Conservation (phyloP, 2,113 vertebrate species). For the Phalacrocorax aristotelis region DNA sequence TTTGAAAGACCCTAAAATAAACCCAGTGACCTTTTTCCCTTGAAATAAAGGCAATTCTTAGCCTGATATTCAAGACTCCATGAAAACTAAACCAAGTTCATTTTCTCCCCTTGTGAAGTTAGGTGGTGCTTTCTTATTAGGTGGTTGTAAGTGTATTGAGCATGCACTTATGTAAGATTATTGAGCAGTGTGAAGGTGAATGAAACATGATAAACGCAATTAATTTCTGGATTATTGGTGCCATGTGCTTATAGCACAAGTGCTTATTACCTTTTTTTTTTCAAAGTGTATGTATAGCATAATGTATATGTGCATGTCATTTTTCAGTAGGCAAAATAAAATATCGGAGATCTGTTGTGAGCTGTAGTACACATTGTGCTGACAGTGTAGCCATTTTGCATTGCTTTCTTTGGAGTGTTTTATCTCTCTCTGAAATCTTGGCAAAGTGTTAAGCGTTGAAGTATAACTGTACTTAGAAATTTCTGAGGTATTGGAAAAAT, state of each 20-base stretch:
- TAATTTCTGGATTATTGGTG: neutral
- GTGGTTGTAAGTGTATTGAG: too few species aligned
- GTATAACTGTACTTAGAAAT: neutral
- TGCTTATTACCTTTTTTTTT: neutral
- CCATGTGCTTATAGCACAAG: neutral
- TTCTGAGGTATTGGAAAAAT: neutral
- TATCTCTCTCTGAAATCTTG: neutral
- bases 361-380: accelerated
- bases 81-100: neutral
- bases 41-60: neutral
- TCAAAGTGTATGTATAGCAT: accelerated
- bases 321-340: neutral
- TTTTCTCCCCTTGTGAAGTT: neutral
- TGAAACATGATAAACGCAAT: neutral
- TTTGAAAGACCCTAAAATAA: neutral
- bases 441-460: neutral
- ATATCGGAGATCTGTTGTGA: neutral
- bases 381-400: neutral
- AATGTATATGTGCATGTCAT: neutral
- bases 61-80: neutral
- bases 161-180: neutral
- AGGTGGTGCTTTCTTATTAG: neutral
- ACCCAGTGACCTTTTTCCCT: accelerated
- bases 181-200: neutral
- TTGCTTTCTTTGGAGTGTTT: neutral